A percentile compares a stretch with the other conserved stretches of the same genome.
These are phyloP conservation scores for Clarias fuscus DNA, from an alignment of 2,797 vertebrate genomes.

Conservation along the genomic window DNA sequence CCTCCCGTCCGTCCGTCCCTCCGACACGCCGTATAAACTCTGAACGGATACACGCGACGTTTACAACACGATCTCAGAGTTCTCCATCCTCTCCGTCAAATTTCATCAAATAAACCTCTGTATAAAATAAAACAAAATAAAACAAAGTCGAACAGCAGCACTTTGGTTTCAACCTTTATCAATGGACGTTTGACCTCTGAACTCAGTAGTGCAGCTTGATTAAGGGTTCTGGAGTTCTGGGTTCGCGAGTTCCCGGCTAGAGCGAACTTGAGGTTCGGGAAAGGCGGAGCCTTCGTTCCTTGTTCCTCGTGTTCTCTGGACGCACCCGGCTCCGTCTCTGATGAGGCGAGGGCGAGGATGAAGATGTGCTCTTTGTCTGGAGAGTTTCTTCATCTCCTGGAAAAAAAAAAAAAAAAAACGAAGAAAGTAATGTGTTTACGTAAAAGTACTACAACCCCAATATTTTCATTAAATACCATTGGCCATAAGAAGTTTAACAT, in stretches of 20 bases:
- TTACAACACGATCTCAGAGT: slow-evolving; percentile 18
- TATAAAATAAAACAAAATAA: slow-evolving; percentile 29
- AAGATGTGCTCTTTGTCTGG: background rate
- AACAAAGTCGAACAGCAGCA: slow-evolving; percentile 33
- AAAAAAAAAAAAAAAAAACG: background rate
- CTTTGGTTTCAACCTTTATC: slow-evolving; percentile 29
- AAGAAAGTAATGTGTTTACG: background rate
- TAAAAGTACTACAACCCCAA: background rate
- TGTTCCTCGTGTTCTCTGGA: background rate
- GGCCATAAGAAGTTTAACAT: background rate
- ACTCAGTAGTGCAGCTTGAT: slow-evolving; percentile 42
- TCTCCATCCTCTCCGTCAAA: slow-evolving; percentile 22
- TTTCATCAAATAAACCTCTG: slow-evolving; percentile 33
- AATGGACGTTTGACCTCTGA: slow-evolving; percentile 39
- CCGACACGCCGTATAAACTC: background rate
- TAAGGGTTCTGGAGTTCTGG: slow-evolving; percentile 27
- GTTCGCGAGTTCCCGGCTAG: background rate
- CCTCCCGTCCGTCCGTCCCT: background rate
- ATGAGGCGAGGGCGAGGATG: background rate
- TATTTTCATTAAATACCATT: background rate
- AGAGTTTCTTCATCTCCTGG: slow-evolving; percentile 42
- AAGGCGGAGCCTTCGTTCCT: background rate
- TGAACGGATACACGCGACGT: slow-evolving; percentile 35
- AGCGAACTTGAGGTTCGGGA: background rate
- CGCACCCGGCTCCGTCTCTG: slow-evolving; percentile 5